Base-by-base conservation (phyloP, 2,113 vertebrate genomes). In the Odocoileus hemionus region DNA sequence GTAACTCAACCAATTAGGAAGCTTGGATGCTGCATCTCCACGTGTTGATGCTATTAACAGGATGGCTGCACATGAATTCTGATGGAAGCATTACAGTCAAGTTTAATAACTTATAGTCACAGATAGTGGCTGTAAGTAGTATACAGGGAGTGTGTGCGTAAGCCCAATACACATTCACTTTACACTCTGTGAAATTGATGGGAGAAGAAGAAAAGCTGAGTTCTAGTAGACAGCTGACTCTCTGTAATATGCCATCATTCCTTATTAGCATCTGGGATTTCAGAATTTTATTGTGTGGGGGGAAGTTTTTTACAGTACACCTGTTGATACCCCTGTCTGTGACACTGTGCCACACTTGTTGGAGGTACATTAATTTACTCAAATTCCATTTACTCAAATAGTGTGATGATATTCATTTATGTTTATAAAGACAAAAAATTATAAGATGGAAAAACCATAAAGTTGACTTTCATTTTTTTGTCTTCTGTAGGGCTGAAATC, bases 101-200 rank as follows among this genome's bases (percentile, higher is more conserved):
- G 57, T 94, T 95, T 95, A 94, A 89, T 82, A 88, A 97, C 89
- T 97, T 92, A 94, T 50, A 91, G 92, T 89, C 85, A 92, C 28
- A 79, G 76, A 88, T 39, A 95, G 52, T 85, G 54, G 74, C 33
- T 92, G 0, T 43, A 54, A 43, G 45, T 76, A 52, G 43, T 60
- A 54, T 28, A 60, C 54, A 47, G 28, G 13, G n/a, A 64, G 28
- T 33, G 5, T n/a, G 58, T 43, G 3, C 19, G 19, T 39, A 60
- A 79, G 33, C 16, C 17, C 36, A 67, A 3, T 83, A 88, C 26
- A 19, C 10, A 14, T 94, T 52, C 80, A 57, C 74, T 86, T 91
- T 39, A 15, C 16, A 47, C 52, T n/a, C 23, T 55, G 33, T 95
- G 12, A 28, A 64, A 79, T 17, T 55, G 55, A n/a, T 50, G 78